Conservation (phyloP, 1,140 invertebrate genomes). For the Brachionus sp. region DNA sequence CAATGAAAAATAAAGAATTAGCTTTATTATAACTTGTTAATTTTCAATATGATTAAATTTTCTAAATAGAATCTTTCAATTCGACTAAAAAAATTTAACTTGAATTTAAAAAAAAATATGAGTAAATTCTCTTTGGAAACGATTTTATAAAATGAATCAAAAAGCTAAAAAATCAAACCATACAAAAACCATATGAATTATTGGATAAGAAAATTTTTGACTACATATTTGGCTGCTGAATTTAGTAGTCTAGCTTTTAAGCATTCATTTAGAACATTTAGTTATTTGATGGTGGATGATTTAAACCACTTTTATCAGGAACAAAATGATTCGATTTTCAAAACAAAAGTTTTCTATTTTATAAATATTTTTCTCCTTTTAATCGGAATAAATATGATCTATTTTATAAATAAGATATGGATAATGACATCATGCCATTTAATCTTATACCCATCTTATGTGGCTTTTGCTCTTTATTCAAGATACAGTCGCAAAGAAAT, state of each 20-base stretch:
- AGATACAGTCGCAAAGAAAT: not conserved
- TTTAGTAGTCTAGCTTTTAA: not conserved
- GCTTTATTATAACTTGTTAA: no score
- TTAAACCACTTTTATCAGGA: not conserved
- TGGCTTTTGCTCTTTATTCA: not conserved
- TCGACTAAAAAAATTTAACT: no score
- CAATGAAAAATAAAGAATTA: no score
- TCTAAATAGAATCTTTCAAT: no score
- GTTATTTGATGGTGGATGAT: not conserved
- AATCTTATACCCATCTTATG: not conserved
- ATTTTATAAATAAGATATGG: not conserved
- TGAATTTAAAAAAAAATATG: no score
- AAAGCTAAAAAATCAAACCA: not conserved
- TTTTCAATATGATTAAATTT: no score
- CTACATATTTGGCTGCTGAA: not conserved
- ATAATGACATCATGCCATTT: not conserved
- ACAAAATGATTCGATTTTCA: not conserved
- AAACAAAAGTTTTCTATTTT: not conserved
- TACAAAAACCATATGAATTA: not conserved
- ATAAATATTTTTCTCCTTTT: not conserved
- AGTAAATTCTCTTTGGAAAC: no score
- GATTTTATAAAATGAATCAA: not conserved
- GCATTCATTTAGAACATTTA: constrained; percentile 6
- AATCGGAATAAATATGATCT: not conserved
- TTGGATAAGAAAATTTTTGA: not conserved